Percentiles rank a stretch among this genome's conserved stretches.
Conservation (phyloP, 2,113 vertebrate species). For the Melanostigma gelatinosum region DNA sequence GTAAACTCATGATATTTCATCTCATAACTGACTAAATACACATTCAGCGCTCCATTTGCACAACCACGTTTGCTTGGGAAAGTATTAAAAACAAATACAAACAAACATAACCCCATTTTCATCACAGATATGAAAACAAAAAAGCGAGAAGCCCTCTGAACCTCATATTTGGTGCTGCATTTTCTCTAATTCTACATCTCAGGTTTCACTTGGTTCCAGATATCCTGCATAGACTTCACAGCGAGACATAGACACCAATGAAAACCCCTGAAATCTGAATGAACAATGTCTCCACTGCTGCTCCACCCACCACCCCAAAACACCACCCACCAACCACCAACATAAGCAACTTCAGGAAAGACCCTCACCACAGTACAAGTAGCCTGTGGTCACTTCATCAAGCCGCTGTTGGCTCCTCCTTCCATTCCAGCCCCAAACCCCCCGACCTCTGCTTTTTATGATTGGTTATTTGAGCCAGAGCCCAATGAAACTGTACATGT, state of each 20-base stretch:
- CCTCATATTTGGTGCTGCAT: constrained; percentile 3
- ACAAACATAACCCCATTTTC: constrained; percentile 20
- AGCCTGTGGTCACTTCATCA: constrained; percentile 64
- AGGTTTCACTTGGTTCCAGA: constrained; percentile 67
- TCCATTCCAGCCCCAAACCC: constrained; percentile 59
- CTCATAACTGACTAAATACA: constrained; percentile 22
- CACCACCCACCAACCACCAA: constrained; percentile 68
- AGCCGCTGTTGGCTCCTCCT: constrained; percentile 47
- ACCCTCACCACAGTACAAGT: constrained; percentile 77
- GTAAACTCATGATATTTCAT: constrained; percentile 27
- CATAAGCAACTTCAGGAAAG: constrained; percentile 75
- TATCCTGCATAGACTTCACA: constrained; percentile 53
- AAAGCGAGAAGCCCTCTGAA: constrained; percentile 5
- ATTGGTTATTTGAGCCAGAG: constrained; percentile 66
- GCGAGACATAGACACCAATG: constrained; percentile 48
- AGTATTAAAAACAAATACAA: constrained; percentile 35
- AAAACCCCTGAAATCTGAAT: constrained; percentile 67
- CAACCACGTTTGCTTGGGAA: background rate
- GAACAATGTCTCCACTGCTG: constrained; percentile 71
- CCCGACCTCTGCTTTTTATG: constrained; percentile 60
- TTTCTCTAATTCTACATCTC: constrained; percentile 60
- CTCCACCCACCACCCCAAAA: constrained; percentile 56
- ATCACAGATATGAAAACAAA: constrained; percentile 19
- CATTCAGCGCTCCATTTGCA: background rate
- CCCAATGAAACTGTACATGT: constrained; percentile 60